Evolutionary conservation across 2,113 vertebrate genomes (phyloP), one percentile per base, ranked within the genome.

Genomic region (Pluvialis apricaria): DNA sequence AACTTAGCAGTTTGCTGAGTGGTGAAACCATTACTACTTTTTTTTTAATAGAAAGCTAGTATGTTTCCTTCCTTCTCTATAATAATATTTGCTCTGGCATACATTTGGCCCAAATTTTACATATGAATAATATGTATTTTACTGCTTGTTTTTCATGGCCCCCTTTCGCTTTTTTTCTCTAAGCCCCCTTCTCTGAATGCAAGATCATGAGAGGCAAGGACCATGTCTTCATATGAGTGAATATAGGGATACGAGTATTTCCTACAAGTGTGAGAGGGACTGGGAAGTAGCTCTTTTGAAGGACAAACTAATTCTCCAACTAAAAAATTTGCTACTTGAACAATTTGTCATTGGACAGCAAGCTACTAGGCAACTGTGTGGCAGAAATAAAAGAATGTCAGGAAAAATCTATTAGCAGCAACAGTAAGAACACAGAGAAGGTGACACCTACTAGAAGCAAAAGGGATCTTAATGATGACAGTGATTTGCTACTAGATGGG

Each of bases 151-250:
- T n/a, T 38, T 26, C 4, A 15, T 58, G 14, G 2, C 21, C 7
- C 11, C 15, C 11, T 9, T 34, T 34, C 16, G 18, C 14, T 52
- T 65, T 54, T 55, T 64, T 17, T 57, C 22, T 79, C 34, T 22
- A 11, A 40, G 31, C 10, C 17, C 14, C 51, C 15, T 15, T 60
- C 34, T 52, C 65, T 64, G 29, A 58, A 28, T 66, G 51, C 15
- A 29, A n/a, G 45, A 55, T 32, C 31, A 26, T 7, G 40, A 82
- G 42, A 4, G 26, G 62, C 40, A 44, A 49, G 72, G 34, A 22
- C 51, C 5, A 0, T 9, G 16, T 64, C 28, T 38, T 77, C 28
- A 14, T 51, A 7, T 21, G 34, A 25, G 60, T 0, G 0, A 32
- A 32, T 36, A 19, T 5, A 75, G 54, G 45, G 34, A 32, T 40